Conservation (phyloP, 1,140 invertebrate genomes). For the Drosophila kikkawai region DNA sequence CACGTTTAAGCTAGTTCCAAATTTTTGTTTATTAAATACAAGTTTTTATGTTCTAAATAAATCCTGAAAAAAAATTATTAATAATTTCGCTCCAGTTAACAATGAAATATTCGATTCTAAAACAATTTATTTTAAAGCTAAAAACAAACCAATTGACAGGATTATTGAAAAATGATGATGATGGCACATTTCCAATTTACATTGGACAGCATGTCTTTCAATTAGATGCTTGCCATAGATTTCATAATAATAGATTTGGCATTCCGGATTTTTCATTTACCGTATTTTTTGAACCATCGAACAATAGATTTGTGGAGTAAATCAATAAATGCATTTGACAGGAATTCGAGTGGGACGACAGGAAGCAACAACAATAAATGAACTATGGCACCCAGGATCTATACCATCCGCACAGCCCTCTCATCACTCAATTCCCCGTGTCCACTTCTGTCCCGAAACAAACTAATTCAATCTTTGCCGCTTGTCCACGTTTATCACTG, state of each 20-base stretch:
- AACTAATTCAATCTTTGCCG: constrained; percentile 80
- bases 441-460: constrained; percentile 45
- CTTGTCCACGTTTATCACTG: constrained; percentile 73
- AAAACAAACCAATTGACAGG: not conserved
- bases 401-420: not conserved
- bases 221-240: constrained; percentile 41
- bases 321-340: constrained; percentile 76
- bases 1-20: not conserved
- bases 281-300: constrained; percentile 31
- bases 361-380: constrained; percentile 34
- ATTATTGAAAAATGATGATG: constrained; percentile 1
- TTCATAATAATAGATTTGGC: constrained; percentile 31
- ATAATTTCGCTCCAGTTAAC: constrained; percentile 9
- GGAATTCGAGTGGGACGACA: constrained; percentile 25
- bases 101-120: not conserved
- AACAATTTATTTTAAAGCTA: not conserved
- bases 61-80: not conserved
- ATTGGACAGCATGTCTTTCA: constrained; percentile 11
- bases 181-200: constrained; percentile 26
- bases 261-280: constrained; percentile 8
- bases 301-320: constrained; percentile 71
- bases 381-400: constrained; percentile 51
- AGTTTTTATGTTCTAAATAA: not conserved
- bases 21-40: no score
- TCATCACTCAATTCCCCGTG: constrained; percentile 11